phyloP scores from a whole-genome alignment of 2,888 invertebrate genomes.

The Thysanoteuthis rhombus region DNA sequence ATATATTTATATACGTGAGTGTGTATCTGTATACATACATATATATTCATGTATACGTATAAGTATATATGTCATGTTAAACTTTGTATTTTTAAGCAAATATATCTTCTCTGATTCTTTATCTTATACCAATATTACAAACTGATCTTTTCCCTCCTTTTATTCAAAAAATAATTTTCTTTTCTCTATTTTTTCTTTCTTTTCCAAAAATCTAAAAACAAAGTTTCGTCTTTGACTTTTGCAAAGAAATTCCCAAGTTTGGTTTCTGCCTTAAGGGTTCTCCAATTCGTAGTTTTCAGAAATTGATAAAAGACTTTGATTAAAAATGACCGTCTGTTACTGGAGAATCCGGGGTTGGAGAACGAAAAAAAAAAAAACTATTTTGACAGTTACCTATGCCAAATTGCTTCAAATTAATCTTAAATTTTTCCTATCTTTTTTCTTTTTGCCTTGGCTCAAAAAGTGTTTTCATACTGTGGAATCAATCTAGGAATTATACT shows the following conservation, averaged over 20 bases:
- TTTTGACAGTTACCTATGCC: not conserved
- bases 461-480: too few relatives aligned
- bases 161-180: not conserved
- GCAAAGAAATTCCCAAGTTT: not conserved
- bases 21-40: not conserved
- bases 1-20: not conserved
- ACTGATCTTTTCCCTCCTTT: too few relatives aligned
- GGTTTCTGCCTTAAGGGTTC: not conserved
- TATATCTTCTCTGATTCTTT: too few relatives aligned
- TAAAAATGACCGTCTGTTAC: not conserved
- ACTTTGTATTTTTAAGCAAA: not conserved
- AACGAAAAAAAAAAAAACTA: not conserved
- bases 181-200: not conserved
- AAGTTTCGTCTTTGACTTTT: not conserved
- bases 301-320: not conserved
- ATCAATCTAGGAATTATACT: too few relatives aligned
- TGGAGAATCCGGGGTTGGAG: not conserved
- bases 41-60: not conserved
- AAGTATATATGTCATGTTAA: not conserved
- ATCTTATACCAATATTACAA: too few relatives aligned
- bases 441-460: too few relatives aligned
- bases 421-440: not conserved
- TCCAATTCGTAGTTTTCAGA: not conserved
- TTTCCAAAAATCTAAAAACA: not conserved
- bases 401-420: not conserved